A percentile compares a stretch with the other conserved stretches of the same genome.
phyloP scores from a whole-genome alignment of 2,888 invertebrate species.

The Mesochorus sp. region DNA sequence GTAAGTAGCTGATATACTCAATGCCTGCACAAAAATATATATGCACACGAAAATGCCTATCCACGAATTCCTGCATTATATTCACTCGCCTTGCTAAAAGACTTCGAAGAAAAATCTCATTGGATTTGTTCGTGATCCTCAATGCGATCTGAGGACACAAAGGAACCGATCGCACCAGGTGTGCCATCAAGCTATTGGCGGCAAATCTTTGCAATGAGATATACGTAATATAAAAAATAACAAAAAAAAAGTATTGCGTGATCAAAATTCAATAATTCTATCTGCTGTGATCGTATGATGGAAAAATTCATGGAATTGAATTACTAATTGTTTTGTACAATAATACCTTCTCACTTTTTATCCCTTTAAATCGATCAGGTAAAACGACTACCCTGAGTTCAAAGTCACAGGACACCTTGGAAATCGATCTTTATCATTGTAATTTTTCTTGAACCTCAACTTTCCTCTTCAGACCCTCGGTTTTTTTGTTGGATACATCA shows the following conservation, averaged over 20 bases:
- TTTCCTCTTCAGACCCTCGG: not conserved
- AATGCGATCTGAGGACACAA: conserved; percentile 45
- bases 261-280: not conserved
- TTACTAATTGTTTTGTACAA: conserved; percentile 28
- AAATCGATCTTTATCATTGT: conserved; percentile 18
- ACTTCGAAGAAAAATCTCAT: conserved; percentile 48
- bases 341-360: not conserved
- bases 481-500: too few relatives aligned
- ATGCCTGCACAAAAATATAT: not conserved
- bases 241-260: not conserved
- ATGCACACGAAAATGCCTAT: conserved; percentile 3
- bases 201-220: conserved; percentile 37
- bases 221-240: not conserved
- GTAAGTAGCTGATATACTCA: not conserved
- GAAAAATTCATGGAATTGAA: conserved; percentile 14
- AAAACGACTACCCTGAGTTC: not conserved
- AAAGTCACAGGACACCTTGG: not conserved
- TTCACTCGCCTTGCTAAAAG: conserved; percentile 11
- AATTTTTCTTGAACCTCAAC: not conserved
- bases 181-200: conserved; percentile 30
- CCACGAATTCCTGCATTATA: conserved; percentile 36
- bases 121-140: conserved; percentile 3
- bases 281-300: not conserved
- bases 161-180: conserved; percentile 42
- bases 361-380: not conserved